These are phyloP conservation scores for Oligia fasciuncula DNA, from an alignment of 2,888 invertebrate genomes.

Conservation along the genomic window DNA sequence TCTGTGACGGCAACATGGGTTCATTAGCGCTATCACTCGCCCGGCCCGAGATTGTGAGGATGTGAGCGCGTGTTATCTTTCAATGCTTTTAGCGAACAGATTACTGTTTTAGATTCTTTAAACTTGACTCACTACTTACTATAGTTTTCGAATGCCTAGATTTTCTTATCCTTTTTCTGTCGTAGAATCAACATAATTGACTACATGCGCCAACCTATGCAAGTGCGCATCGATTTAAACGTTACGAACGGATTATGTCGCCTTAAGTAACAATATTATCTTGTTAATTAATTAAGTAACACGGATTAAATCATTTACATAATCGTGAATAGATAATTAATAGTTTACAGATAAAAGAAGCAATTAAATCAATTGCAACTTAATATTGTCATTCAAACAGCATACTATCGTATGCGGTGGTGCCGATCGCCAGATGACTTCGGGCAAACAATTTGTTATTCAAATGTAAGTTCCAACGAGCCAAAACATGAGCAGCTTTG, in stretches of 20 bases:
- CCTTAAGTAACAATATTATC: slow-evolving; percentile 57
- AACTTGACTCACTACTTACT: slow-evolving; percentile 67
- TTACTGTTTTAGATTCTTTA: slow-evolving; percentile 77
- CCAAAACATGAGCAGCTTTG: slow-evolving; percentile 72
- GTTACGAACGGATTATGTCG: slow-evolving; percentile 45
- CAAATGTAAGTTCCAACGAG: slow-evolving; percentile 70
- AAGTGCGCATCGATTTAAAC: slow-evolving; percentile 36
- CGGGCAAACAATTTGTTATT: slow-evolving; percentile 75
- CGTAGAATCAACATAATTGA: slow-evolving; percentile 59
- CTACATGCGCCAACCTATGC: slow-evolving; percentile 24
- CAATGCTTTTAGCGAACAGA: slow-evolving; percentile 86
- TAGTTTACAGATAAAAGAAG: slow-evolving; percentile 55
- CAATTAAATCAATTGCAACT: slow-evolving; percentile 66
- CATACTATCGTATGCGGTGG: slow-evolving; percentile 57
- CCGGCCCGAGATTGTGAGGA: slow-evolving; percentile 78
- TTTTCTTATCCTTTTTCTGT: slow-evolving; percentile 71
- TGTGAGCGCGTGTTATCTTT: slow-evolving; percentile 82
- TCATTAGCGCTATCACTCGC: slow-evolving; percentile 88
- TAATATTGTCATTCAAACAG: slow-evolving; percentile 66
- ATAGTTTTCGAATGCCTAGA: slow-evolving; percentile 73
- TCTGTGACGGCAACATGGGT: slow-evolving; percentile 86
- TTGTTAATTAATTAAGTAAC: slow-evolving; percentile 63
- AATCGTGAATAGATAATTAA: slow-evolving; percentile 62
- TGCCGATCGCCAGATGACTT: slow-evolving; percentile 65
- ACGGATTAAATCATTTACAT: slow-evolving; percentile 61